Conservation (phyloP, 2,797 vertebrate genomes). For the Rhabdomys pumilio region DNA sequence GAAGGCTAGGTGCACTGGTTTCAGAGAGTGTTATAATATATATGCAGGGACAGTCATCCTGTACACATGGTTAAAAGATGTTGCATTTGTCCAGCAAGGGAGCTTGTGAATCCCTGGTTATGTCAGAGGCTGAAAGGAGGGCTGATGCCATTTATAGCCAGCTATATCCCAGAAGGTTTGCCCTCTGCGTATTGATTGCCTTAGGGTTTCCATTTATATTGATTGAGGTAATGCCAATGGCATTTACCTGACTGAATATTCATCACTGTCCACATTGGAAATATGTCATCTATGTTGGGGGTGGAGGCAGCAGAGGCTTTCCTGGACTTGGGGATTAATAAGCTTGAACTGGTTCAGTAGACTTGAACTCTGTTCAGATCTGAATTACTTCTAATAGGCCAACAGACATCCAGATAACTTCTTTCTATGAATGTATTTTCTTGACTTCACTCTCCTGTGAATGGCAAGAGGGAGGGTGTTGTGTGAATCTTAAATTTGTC, state of each 20-base stretch:
- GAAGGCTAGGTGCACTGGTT: no score
- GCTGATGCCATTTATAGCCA: neutral
- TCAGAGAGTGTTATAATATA: neutral
- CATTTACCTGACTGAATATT: slow-evolving; percentile 3
- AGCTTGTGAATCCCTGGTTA: neutral
- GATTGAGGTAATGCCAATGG: slow-evolving; percentile 56
- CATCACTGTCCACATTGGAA: neutral
- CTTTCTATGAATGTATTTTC: neutral
- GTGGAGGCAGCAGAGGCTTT: neutral
- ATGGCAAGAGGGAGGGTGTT: neutral
- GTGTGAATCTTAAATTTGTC: neutral
- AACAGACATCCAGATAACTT: neutral
- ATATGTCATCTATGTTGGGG: neutral
- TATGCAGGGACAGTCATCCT: neutral
- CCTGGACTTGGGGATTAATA: neutral
- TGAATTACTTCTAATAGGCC: slow-evolving; percentile 22
- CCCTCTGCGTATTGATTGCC: neutral
- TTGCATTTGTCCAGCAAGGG: neutral
- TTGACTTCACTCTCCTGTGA: neutral
- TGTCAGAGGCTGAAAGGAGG: neutral
- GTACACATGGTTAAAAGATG: neutral
- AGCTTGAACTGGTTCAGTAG: neutral
- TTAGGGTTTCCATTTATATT: slow-evolving; percentile 50
- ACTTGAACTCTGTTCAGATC: neutral
- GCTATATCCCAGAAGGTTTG: neutral